Evolutionary conservation across 2,113 vertebrate genomes (phyloP).

Genomic region (Corvus cornix): DNA sequence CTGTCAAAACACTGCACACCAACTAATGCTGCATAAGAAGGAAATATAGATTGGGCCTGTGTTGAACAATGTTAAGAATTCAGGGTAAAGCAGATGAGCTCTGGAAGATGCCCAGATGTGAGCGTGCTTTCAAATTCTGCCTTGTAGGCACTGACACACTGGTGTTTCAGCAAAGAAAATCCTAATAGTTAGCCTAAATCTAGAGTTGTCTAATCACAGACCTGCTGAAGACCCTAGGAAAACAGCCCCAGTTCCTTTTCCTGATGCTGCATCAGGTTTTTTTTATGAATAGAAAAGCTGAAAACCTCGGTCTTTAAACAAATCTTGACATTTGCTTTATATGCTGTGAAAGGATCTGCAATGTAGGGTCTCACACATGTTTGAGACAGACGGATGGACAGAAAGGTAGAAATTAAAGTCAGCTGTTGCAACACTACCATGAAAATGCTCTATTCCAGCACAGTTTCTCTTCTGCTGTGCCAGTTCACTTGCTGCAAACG

Average conservation of each 20-base stretch:
- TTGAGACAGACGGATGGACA: not conserved
- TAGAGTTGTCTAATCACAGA: not conserved
- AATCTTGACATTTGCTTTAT: not conserved
- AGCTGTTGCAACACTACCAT: not conserved
- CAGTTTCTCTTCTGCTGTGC: not conserved
- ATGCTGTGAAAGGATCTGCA: not conserved
- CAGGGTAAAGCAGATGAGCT: not conserved
- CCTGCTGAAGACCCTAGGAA: not conserved
- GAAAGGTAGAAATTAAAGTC: not conserved
- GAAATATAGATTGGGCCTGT: not conserved
- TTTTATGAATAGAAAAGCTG: not conserved
- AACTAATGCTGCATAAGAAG: not conserved
- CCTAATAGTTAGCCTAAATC: not conserved
- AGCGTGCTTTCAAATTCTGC: not conserved
- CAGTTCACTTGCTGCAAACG: not conserved
- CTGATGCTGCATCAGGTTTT: not conserved
- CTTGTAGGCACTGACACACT: not conserved
- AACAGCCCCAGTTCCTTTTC: not conserved
- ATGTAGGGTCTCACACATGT: not conserved
- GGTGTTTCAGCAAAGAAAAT: not conserved
- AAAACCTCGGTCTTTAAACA: not conserved
- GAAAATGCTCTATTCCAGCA: not conserved
- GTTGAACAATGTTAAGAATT: not conserved
- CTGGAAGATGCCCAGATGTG: not conserved
- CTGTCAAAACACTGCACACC: not conserved